Conservation (phyloP, 2,888 invertebrate genomes). For the Diplazon laetatorius region DNA sequence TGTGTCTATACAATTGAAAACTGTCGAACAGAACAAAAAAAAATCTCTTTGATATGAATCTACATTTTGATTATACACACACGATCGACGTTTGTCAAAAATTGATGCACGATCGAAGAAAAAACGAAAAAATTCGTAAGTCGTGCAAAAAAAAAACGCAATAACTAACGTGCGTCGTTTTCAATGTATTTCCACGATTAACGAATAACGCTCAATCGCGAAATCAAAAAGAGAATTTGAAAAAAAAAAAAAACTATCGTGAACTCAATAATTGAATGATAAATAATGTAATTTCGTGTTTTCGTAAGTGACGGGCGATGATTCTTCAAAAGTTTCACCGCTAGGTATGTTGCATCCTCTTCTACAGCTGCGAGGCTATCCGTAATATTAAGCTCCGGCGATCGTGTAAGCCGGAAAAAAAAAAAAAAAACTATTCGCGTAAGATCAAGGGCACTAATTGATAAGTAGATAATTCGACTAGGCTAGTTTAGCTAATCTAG, state of each 20-base stretch:
- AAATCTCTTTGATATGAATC: slow-evolving; percentile 63
- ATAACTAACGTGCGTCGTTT: slow-evolving; percentile 22
- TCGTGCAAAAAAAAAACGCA: slow-evolving; percentile 26
- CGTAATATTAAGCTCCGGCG: slow-evolving; percentile 20
- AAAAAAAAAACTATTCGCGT: slow-evolving; percentile 24
- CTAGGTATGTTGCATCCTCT: slow-evolving; percentile 28
- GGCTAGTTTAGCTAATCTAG: slow-evolving; percentile 58
- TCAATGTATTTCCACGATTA: slow-evolving; percentile 2
- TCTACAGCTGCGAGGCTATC: slow-evolving; percentile 56
- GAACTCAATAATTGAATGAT: slow-evolving; percentile 18
- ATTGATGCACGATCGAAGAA: slow-evolving; percentile 11
- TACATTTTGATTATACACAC: slow-evolving; percentile 60
- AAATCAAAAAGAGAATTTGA: too few species aligned
- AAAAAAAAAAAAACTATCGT: too few species aligned
- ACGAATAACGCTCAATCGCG: slow-evolving; percentile 25
- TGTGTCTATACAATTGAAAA: slow-evolving; percentile 57
- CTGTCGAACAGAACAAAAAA: slow-evolving; percentile 29
- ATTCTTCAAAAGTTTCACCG: slow-evolving; percentile 39
- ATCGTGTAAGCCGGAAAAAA: slow-evolving; percentile 23
- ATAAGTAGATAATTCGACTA: slow-evolving; percentile 53
- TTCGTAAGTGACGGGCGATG: slow-evolving; percentile 18
- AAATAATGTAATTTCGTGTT: slow-evolving; percentile 21
- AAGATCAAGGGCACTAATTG: slow-evolving; percentile 56
- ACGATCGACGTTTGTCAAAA: slow-evolving; percentile 39
- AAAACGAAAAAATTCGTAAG: neutral